A percentile compares a stretch with the other conserved stretches of the same genome.
These are phyloP conservation scores for Phalacrocorax pelagicus DNA, from an alignment of 2,113 vertebrate species.

Conservation along the genomic window DNA sequence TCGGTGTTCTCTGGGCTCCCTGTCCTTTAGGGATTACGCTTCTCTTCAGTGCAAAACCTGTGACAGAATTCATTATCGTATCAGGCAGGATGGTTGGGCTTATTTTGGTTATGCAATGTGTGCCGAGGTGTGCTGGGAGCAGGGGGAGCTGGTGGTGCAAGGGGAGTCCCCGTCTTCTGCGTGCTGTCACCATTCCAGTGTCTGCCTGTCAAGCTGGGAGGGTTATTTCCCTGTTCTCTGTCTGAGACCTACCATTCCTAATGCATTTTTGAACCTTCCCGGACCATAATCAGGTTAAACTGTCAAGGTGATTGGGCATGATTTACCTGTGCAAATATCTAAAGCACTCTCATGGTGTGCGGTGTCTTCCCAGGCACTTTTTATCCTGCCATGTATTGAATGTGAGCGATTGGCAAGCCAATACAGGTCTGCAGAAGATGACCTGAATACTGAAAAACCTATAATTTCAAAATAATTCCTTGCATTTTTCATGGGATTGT, in stretches of 20 bases:
- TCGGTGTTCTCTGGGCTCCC: rapidly evolving
- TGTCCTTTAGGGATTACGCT: neutral
- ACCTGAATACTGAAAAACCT: neutral
- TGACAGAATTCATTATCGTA: slow-evolving; percentile 28
- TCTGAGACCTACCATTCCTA: neutral
- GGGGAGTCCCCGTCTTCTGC: neutral
- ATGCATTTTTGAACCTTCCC: neutral
- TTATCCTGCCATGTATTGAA: neutral
- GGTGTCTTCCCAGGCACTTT: neutral
- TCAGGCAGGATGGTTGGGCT: slow-evolving; percentile 16
- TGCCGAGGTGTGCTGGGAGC: neutral
- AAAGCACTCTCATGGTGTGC: neutral
- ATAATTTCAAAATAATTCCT: neutral
- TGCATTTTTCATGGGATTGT: slow-evolving; percentile 26
- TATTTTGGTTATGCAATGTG: slow-evolving; percentile 31
- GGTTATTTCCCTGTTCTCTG: neutral
- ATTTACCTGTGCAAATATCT: neutral
- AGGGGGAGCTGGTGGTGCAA: neutral
- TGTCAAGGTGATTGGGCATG: neutral
- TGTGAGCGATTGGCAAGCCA: neutral
- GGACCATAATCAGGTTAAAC: neutral
- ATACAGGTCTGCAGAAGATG: neutral
- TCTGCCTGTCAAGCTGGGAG: neutral
- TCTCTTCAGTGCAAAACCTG: neutral
- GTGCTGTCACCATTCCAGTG: rapidly evolving